Evolutionary conservation across 2,888 invertebrate species (phyloP), one percentile per base, ranked within the genome.

Genomic region (Zygothrica quintamaculata): DNA sequence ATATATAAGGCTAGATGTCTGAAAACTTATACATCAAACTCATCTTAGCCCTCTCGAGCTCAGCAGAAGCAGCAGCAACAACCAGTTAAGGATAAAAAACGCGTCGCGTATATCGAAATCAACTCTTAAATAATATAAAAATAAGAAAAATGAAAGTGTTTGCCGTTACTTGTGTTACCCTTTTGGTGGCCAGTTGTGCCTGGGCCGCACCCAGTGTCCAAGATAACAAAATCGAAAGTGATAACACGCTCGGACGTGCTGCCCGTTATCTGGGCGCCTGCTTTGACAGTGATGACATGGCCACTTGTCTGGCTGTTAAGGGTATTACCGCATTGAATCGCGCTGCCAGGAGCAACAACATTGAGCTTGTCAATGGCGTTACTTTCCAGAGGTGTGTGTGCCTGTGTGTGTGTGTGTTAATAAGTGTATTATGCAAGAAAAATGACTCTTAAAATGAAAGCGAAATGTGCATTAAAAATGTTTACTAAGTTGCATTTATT

Each of bases 291-390:
- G 91, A 92, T 46, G 92, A 92, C 57, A 81, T 92, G 70, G 85
- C 92, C 71, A 92, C 92, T 60, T 94, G 94, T 89, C 87, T 93
- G 57, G 92, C 93, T 34, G 92, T 93, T 44, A 93, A 93, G 89
- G 92, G 93, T 29, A 92, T 93, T 65, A 92, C 92, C 42, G 92
- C 92, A 43, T 75, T 94, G 53, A 92, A 93, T 73, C 92, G 93
- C 53, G 93, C 93, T 0, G 91, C 93, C 39, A 92, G 92, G 65
- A 92, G 93, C 73, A 91, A 91, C 74, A 92, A 92, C 78, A 91
- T 94, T 61, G 92, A 93, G 61, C 77, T 94, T 48, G 58, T 93
- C 67, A 92, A 93, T 40, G 94, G 94, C 59, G 89, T 94, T 55
- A 91, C 92, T 59, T 92, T 94, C 73, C 91, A 93, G 69, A 92